Evolutionary conservation across 2,797 vertebrate genomes (phyloP).

Genomic region (Sebastes taczanowskii): DNA sequence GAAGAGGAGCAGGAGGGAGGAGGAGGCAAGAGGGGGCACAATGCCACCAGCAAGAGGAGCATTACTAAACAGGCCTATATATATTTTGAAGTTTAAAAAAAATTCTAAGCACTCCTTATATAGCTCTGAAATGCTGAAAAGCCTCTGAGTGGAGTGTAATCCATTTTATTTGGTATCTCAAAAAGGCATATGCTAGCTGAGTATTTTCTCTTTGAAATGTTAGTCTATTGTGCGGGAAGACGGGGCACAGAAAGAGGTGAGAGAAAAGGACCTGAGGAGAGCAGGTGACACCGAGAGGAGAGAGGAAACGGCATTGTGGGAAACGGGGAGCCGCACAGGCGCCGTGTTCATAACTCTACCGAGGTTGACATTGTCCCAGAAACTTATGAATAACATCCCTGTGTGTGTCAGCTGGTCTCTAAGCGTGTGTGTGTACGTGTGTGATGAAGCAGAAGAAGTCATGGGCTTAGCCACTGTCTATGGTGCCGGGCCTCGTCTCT

Average conservation of each 20-base stretch:
- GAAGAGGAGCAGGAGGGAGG: slow-evolving; percentile 28
- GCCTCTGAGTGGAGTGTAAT: slow-evolving; percentile 43
- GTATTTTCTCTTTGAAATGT: slow-evolving; percentile 43
- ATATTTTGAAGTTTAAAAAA: slow-evolving; percentile 30
- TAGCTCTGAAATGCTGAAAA: slow-evolving; percentile 26
- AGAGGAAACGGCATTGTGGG: slow-evolving; percentile 12
- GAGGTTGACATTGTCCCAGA: slow-evolving; percentile 71
- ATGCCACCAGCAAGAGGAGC: slow-evolving; percentile 36
- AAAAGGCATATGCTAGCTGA: slow-evolving; percentile 26
- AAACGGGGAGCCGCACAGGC: slow-evolving; percentile 16
- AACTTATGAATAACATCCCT: slow-evolving; percentile 74
- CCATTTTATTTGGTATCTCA: slow-evolving; percentile 51
- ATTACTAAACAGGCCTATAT: slow-evolving; percentile 27
- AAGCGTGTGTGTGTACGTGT: slow-evolving; percentile 10
- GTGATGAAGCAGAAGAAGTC: slow-evolving; percentile 68
- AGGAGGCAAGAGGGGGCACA: slow-evolving; percentile 28
- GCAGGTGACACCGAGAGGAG: slow-evolving; percentile 27
- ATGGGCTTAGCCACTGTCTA: slow-evolving; percentile 63
- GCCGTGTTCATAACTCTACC: slow-evolving; percentile 42
- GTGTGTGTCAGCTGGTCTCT: slow-evolving; percentile 65
- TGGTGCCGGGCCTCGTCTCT: slow-evolving; percentile 52
- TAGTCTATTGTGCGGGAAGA: slow-evolving; percentile 23
- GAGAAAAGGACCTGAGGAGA: slow-evolving; percentile 25
- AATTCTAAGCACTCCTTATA: slow-evolving; percentile 23
- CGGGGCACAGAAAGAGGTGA: slow-evolving; percentile 7